Base-by-base conservation (phyloP, 2,888 invertebrate genomes). In the Bedellia somnulentella region DNA sequence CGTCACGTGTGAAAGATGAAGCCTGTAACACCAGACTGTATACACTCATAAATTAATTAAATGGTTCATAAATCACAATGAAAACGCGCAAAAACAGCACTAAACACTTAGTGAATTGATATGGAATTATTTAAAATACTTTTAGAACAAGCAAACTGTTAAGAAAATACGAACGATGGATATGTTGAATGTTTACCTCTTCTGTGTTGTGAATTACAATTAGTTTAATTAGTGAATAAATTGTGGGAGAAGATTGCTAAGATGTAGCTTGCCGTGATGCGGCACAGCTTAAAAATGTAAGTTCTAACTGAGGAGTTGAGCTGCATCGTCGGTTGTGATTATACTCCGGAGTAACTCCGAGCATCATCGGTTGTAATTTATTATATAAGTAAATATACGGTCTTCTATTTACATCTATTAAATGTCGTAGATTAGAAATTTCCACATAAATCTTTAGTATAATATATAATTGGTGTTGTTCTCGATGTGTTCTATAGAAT, bases 171-270 rank as follows among this genome's bases (percentile, higher is more conserved):
- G 64, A 47, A 50, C 44, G 46, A 35, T 49, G 46, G 46, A 54
- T 49, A 45, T 48, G 44, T 44, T 52, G 52, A 67, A 66, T 71
- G 70, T 68, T 68, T 73, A 75, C 71, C 71, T 75, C 75, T 68
- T 56, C 55, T 54, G 75, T 73, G 75, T 75, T 75, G 73, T 73
- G 73, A 73, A 62, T 63, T 57, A 52, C 47, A 37, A 35, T 50
- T 59, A 62, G 50, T 50, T 51, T 43, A 41, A 51, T 54, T 42
- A 43, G 43, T 42, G 43, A 34, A 37, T 41, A 45, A 37, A 43
- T 37, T 45, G 36, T 46, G 13, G 5, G 5, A 27, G 9, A 16
- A 34, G 22, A 30, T 27, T 24, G 24, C 50, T 13, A 52, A 47
- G 39, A 62, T 61, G 59, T 59, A 61, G 57, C 44, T 38, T 35